phyloP scores from a whole-genome alignment of 2,113 vertebrate species.

The Chloropsis hardwickii region DNA sequence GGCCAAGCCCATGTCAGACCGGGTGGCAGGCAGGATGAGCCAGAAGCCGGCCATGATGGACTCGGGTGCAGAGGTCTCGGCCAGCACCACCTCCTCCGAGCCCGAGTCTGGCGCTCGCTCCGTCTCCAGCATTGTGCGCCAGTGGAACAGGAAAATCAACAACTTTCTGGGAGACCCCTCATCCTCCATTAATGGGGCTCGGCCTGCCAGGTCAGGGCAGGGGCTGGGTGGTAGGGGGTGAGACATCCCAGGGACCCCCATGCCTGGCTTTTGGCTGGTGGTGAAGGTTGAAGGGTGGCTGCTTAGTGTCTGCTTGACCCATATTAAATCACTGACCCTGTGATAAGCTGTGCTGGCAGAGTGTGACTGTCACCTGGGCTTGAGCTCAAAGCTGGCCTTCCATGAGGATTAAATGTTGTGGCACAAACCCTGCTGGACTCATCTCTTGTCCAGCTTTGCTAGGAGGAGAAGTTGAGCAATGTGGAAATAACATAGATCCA shows the following conservation, averaged over 20 bases:
- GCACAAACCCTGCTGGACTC: neutral
- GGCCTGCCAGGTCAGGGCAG: constrained; percentile 69
- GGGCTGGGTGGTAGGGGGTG: neutral
- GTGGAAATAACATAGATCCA: neutral
- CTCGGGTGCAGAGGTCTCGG: constrained; percentile 85
- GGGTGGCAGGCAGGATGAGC: constrained; percentile 78
- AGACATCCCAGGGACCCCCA: neutral
- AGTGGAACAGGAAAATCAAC: constrained; percentile 93
- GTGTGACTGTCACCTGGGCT: neutral
- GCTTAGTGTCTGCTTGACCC: neutral
- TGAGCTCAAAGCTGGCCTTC: neutral
- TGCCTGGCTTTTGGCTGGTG: neutral
- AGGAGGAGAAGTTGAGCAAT: neutral
- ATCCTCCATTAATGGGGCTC: constrained; percentile 63
- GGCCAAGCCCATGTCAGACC: constrained; percentile 91
- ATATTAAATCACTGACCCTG: neutral
- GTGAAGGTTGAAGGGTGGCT: neutral
- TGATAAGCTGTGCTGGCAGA: neutral
- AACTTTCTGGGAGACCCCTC: constrained; percentile 83
- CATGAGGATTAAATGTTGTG: accelerated
- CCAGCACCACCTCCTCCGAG: constrained; percentile 88
- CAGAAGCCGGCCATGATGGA: constrained; percentile 76
- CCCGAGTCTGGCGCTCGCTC: constrained; percentile 78
- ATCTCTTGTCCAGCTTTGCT: neutral
- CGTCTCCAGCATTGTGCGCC: constrained; percentile 91